Percentiles rank a stretch among this genome's conserved stretches.
Evolutionary conservation across 2,888 invertebrate species (phyloP).

Genomic region (Andrena dorsata): DNA sequence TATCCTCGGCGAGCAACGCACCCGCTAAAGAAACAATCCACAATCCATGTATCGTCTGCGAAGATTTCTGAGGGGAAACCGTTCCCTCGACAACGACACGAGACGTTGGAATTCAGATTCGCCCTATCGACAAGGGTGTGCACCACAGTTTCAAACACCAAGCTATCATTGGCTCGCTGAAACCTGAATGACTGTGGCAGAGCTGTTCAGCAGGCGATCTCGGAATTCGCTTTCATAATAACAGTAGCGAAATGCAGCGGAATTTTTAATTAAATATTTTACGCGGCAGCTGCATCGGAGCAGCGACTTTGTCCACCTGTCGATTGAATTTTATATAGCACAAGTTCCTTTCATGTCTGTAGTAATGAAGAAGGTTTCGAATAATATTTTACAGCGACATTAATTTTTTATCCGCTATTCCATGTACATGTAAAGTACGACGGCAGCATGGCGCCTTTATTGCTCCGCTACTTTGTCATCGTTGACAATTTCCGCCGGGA

Average conservation of each 20-base stretch:
- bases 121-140: neutral
- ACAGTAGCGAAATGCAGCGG: neutral
- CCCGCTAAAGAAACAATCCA: conserved; percentile 3
- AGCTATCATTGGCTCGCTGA: neutral
- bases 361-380: too few species aligned
- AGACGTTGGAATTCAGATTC: neutral
- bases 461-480: neutral
- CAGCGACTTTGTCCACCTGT: too few species aligned
- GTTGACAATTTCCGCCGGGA: neutral
- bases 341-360: too few species aligned
- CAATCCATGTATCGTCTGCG: neutral
- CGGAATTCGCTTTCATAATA: neutral
- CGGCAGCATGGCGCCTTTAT: neutral
- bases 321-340: too few species aligned
- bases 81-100: neutral
- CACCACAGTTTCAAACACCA: neutral
- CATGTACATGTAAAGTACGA: neutral
- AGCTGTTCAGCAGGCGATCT: neutral
- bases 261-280: too few species aligned
- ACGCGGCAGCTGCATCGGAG: too few species aligned
- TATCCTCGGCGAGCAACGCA: neutral
- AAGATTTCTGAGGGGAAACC: neutral
- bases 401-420: too few species aligned
- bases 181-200: neutral
- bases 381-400: too few species aligned